Evolutionary conservation across 2,113 vertebrate species (phyloP).

Genomic region (Pyxicephalus adspersus): DNA sequence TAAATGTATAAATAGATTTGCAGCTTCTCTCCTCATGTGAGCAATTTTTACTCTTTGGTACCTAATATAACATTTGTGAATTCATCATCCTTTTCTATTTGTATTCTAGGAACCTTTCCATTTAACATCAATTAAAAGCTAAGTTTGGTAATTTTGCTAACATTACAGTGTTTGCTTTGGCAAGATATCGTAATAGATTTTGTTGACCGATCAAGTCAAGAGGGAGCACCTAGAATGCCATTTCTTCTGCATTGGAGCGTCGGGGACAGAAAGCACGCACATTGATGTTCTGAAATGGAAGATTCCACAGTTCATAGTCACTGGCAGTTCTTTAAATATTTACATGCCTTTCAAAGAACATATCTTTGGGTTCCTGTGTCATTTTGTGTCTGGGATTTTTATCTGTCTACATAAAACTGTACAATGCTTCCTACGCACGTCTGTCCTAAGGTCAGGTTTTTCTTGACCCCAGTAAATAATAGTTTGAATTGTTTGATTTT

Average conservation of each 20-base stretch:
- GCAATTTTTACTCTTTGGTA: too few species aligned
- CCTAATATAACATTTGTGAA: too few species aligned
- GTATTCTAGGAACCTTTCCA: background rate
- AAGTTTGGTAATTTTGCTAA: background rate
- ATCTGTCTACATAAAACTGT: constrained; percentile 21
- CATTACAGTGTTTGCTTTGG: background rate
- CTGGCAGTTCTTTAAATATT: constrained; percentile 39
- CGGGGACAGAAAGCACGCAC: background rate
- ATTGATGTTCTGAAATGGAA: background rate
- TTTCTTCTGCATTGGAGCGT: background rate
- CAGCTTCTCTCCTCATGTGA: too few species aligned
- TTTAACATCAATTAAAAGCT: background rate
- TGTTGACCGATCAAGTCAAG: background rate
- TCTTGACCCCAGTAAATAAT: background rate
- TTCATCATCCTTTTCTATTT: background rate
- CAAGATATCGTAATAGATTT: background rate
- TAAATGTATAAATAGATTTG: too few species aligned
- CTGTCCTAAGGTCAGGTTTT: background rate
- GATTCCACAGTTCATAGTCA: background rate
- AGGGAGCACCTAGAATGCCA: background rate
- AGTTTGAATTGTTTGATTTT: background rate
- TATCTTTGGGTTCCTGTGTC: background rate
- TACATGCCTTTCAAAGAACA: constrained; percentile 18
- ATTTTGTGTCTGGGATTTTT: constrained; percentile 9
- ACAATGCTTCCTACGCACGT: background rate